Evolutionary conservation across 2,888 invertebrate genomes (phyloP).

Genomic region (Watsonalla cultraria): DNA sequence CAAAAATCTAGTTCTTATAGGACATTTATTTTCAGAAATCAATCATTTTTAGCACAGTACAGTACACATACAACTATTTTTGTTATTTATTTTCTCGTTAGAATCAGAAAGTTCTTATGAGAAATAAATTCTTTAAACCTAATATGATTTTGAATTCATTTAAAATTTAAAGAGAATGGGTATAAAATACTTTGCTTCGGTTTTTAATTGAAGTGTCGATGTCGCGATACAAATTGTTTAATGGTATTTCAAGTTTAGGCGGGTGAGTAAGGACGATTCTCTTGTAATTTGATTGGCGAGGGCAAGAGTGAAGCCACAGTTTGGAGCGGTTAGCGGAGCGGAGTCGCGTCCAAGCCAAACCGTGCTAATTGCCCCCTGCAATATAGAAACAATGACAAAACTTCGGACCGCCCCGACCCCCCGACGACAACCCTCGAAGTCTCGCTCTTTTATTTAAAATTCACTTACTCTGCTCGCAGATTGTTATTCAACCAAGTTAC

Average conservation of each 20-base stretch:
- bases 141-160: background rate
- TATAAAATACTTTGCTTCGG: constrained; percentile 25
- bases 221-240: constrained; percentile 43
- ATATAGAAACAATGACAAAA: constrained; percentile 77
- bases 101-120: too few relatives aligned
- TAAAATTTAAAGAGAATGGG: constrained; percentile 9
- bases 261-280: constrained; percentile 47
- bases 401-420: constrained; percentile 56
- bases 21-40: too few relatives aligned
- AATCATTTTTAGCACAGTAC: too few relatives aligned
- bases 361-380: constrained; percentile 74
- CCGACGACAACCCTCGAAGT: constrained; percentile 46
- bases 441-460: constrained; percentile 74
- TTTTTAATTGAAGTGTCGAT: constrained; percentile 65
- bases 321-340: background rate
- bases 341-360: constrained; percentile 30
- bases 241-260: constrained; percentile 52
- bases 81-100: too few relatives aligned
- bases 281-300: constrained; percentile 67
- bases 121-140: too few relatives aligned
- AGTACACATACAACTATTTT: too few relatives aligned
- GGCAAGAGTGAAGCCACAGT: constrained; percentile 16
- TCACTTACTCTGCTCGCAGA: constrained; percentile 69
- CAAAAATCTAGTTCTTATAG: too few relatives aligned
- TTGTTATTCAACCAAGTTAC: constrained; percentile 64